phyloP scores from a whole-genome alignment of 2,888 invertebrate species.

The Thalpophila matura region DNA sequence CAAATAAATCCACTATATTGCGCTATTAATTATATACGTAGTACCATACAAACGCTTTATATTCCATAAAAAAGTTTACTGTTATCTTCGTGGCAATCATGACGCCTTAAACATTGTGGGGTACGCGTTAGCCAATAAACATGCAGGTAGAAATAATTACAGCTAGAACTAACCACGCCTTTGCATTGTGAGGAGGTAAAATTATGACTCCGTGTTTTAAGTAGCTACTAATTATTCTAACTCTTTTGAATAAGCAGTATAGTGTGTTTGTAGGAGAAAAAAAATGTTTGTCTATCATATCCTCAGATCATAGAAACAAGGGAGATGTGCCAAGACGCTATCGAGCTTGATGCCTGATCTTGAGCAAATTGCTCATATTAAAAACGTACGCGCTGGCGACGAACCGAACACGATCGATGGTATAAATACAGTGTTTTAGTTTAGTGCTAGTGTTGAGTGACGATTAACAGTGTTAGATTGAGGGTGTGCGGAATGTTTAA shows the following conservation, averaged over 20 bases:
- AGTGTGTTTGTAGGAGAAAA: not conserved
- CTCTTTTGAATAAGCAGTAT: constrained; percentile 9
- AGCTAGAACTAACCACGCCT: constrained; percentile 38
- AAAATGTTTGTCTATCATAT: not conserved
- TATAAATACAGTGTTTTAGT: too few relatives aligned
- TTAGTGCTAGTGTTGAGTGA: too few relatives aligned
- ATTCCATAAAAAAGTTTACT: constrained; percentile 30
- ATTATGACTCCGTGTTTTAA: constrained; percentile 23
- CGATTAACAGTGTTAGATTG: too few relatives aligned
- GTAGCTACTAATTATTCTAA: constrained; percentile 43
- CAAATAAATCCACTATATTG: constrained; percentile 34
- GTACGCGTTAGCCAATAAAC: constrained; percentile 28
- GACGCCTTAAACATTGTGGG: constrained; percentile 25
- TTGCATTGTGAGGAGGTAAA: constrained; percentile 15
- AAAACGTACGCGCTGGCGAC: too few relatives aligned
- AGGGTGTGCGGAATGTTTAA: too few relatives aligned
- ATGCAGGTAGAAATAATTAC: constrained; percentile 35
- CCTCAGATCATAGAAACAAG: too few relatives aligned
- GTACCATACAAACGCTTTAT: constrained; percentile 18
- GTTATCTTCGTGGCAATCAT: constrained; percentile 7
- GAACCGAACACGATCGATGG: too few relatives aligned
- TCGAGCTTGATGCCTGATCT: too few relatives aligned
- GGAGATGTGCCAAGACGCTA: too few relatives aligned
- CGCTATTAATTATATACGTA: constrained; percentile 25
- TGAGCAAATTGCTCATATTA: too few relatives aligned